A percentile compares a stretch with the other conserved stretches of the same genome.
Evolutionary conservation across 2,888 invertebrate genomes (phyloP).

Genomic region (Apomyelois bistriatella): DNA sequence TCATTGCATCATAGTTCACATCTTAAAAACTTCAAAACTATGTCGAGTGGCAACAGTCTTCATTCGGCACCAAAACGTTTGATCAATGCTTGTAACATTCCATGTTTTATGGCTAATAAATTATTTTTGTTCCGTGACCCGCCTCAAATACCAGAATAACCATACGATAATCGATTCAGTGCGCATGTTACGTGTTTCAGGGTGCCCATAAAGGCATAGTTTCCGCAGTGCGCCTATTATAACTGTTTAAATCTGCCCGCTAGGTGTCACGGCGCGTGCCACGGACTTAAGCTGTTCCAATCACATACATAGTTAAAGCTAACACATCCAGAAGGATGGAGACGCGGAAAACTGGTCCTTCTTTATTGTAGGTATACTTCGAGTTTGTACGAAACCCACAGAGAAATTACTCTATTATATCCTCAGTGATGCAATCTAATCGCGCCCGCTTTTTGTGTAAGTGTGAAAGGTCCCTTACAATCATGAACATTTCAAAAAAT

Average conservation of each 20-base stretch:
- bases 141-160: slow-evolving; percentile 58
- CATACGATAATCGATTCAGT: slow-evolving; percentile 65
- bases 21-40: not conserved
- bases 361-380: too few species aligned
- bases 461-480: too few species aligned
- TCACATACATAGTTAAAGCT: too few species aligned
- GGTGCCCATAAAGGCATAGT: slow-evolving; percentile 61
- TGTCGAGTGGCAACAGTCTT: slow-evolving; percentile 6
- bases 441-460: too few species aligned
- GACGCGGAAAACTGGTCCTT: too few species aligned
- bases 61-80: slow-evolving; percentile 39
- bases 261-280: slow-evolving; percentile 42
- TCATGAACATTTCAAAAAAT: too few species aligned
- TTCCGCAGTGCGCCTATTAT: slow-evolving; percentile 72
- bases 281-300: not conserved
- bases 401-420: too few species aligned
- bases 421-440: too few species aligned
- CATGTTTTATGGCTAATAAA: slow-evolving; percentile 57
- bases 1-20: not conserved
- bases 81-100: slow-evolving; percentile 50
- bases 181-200: slow-evolving; percentile 67
- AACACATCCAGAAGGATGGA: too few species aligned
- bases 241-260: slow-evolving; percentile 34
- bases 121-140: slow-evolving; percentile 56
- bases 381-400: too few species aligned